Base-by-base conservation (phyloP, 2,888 invertebrate species). In the Rutpela maculata region DNA sequence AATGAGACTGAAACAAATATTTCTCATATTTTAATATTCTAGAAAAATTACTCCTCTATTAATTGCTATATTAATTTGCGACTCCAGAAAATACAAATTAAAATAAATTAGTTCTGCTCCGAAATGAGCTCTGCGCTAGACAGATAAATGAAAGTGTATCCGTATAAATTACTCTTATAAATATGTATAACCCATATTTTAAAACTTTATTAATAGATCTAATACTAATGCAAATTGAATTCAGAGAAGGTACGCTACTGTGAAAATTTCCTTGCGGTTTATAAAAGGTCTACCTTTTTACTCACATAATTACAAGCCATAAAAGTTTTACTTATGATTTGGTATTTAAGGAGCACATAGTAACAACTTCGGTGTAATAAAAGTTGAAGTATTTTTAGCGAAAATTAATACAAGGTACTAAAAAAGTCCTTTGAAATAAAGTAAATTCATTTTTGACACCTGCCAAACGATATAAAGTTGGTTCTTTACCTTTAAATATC, bases 181-280 rank as follows among this genome's bases (percentile, higher is more conserved):
- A 72, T 72, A 72, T 72, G 72, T 55, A 72, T 72, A 63, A 26
- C 18, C 18, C 72, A 55, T 72, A 62, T 72, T 72, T 72, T 63
- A 63, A 63, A 72, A 63, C 63, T 72, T 26, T 72, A 72, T 72
- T 72, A 72, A 72, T 72, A 72, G 62, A 26, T 62, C 50, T 63
- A 63, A 63, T 31, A 55, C 62, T 55, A 72, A 72, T 72, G 62
- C 63, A 72, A 72, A 63, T 72, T 50, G 17, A 18, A 50, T 70
- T 60, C 60, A 26, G 26, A 18, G n/a, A 12, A 67, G 67, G 26
- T 55, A 10, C 50, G 26, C n/a, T 67, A 67, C 19, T 67, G 67
- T 43, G n/a, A 31, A 31, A 31, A 26, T 63, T 26, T 60, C 60
- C 19, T 5, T 18, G 11, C 22, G 1, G 18, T 1, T 17, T 59